phyloP scores from a whole-genome alignment of 2,797 vertebrate genomes.

The Lepilemur septentrionalis region DNA sequence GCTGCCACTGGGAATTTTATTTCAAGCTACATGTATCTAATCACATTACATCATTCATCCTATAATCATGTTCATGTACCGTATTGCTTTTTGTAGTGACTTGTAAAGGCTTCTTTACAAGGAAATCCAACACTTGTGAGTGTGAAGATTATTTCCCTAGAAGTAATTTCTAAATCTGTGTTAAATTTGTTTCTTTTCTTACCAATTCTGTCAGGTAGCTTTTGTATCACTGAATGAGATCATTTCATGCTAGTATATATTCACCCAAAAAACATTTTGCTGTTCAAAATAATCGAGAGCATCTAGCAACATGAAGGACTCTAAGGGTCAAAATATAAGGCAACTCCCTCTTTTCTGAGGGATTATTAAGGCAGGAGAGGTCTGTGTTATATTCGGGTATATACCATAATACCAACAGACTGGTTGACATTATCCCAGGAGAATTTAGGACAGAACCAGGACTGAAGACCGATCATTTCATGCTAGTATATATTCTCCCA shows the following conservation, averaged over 20 bases:
- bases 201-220: background rate
- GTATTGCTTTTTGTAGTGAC: background rate
- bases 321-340: background rate
- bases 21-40: background rate
- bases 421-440: background rate
- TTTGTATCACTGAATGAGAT: background rate
- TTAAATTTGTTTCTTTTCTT: slow-evolving; percentile 49
- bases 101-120: slow-evolving; percentile 33
- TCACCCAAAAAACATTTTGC: background rate
- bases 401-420: background rate
- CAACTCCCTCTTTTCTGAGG: slow-evolving; percentile 13
- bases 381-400: background rate
- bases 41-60: background rate
- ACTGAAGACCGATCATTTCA: background rate
- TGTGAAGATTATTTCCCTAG: background rate
- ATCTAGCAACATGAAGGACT: background rate
- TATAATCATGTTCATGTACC: background rate
- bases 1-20: slow-evolving; percentile 4
- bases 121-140: slow-evolving; percentile 5
- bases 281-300: slow-evolving; percentile 43
- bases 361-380: background rate
- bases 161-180: slow-evolving; percentile 30
- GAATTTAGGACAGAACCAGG: background rate
- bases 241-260: background rate
- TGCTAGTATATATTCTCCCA: background rate